phyloP scores from a whole-genome alignment of 2,888 invertebrate genomes.

The Unio pictorum region DNA sequence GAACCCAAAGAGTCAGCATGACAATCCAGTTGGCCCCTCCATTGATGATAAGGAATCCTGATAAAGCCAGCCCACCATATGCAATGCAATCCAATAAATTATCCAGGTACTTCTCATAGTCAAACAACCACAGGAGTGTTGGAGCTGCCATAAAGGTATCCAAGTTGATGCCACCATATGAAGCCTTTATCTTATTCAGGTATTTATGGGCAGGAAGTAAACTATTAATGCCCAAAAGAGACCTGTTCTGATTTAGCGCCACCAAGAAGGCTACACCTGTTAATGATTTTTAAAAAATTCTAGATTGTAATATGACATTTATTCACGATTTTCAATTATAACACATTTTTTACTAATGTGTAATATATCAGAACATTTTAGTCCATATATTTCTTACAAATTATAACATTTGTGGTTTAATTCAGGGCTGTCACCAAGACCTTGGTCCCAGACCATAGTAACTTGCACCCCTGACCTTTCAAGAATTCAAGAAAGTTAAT shows the following conservation, averaged over 20 bases:
- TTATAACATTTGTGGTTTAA: too few species aligned
- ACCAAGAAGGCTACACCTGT: conserved; percentile 71
- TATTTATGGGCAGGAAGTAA: conserved; percentile 66
- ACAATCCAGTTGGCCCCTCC: conserved; percentile 70
- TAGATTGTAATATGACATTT: too few species aligned
- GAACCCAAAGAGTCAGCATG: conserved; percentile 68
- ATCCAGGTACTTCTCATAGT: conserved; percentile 57
- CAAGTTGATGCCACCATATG: conserved; percentile 37
- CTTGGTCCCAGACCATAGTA: too few species aligned
- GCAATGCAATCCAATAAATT: conserved; percentile 63
- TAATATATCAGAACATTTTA: too few species aligned
- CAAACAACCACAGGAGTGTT: conserved; percentile 67
- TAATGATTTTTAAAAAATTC: conserved; percentile 14
- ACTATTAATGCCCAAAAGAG: conserved; percentile 68
- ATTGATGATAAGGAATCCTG: conserved; percentile 59
- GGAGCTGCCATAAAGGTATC: conserved; percentile 54
- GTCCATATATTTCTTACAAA: too few species aligned
- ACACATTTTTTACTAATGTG: too few species aligned
- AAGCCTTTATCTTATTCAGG: conserved; percentile 50
- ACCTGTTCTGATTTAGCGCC: conserved; percentile 69
- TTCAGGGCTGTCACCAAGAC: too few species aligned
- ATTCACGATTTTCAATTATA: too few species aligned
- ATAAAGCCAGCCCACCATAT: conserved; percentile 61
- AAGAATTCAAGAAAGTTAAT: too few species aligned
- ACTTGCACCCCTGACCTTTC: too few species aligned